These are phyloP conservation scores for Antigone vipio DNA, from an alignment of 2,113 vertebrate genomes.

Conservation along the genomic window DNA sequence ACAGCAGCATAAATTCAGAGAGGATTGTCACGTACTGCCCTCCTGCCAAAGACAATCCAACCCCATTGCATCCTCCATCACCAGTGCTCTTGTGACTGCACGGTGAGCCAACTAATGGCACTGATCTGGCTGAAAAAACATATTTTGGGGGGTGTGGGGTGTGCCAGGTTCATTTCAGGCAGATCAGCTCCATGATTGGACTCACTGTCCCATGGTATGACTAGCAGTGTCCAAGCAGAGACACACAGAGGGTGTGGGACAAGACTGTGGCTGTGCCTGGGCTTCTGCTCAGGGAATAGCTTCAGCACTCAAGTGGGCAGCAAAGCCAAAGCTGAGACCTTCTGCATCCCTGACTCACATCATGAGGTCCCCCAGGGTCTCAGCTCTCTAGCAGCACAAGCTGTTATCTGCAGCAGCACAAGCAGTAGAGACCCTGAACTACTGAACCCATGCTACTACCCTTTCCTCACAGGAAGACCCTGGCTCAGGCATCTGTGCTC, in stretches of 20 bases:
- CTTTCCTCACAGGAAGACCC: neutral
- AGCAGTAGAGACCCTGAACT: neutral
- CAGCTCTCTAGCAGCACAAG: rapidly evolving
- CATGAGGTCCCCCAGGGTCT: neutral
- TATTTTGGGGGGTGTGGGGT: rapidly evolving
- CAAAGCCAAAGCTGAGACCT: neutral
- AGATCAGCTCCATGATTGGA: rapidly evolving
- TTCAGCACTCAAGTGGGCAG: neutral
- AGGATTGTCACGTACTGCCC: neutral
- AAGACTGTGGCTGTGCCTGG: neutral
- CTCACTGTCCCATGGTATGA: rapidly evolving
- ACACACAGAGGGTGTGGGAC: rapidly evolving
- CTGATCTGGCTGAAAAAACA: neutral
- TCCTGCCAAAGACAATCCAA: neutral
- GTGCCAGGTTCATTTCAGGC: neutral
- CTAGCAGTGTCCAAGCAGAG: neutral
- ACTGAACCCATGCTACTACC: neutral
- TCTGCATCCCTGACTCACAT: neutral
- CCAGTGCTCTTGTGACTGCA: neutral
- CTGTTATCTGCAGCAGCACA: neutral
- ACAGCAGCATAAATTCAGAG: neutral
- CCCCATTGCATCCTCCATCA: neutral
- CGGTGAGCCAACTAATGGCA: neutral
- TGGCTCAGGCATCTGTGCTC: neutral
- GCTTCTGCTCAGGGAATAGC: neutral